A percentile compares a stretch with the other conserved stretches of the same genome.
Evolutionary conservation across 2,113 vertebrate species (phyloP).

Genomic region (Sardina pilchardus): DNA sequence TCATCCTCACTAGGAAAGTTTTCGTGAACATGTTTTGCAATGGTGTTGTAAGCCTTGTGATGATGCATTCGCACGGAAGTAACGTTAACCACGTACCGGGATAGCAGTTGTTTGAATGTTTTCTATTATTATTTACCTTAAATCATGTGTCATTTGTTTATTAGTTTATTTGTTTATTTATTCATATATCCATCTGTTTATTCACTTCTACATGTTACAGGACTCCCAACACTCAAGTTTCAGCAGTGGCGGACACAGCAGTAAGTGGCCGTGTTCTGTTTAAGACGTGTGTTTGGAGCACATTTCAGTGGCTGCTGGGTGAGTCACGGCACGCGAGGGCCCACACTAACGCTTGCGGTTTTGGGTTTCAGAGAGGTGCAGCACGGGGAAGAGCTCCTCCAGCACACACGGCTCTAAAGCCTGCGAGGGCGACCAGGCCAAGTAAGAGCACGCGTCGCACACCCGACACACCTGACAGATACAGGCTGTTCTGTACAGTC

Average conservation of each 20-base stretch:
- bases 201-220: slow-evolving; percentile 53
- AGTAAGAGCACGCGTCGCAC: slow-evolving; percentile 57
- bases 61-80: not conserved
- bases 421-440: slow-evolving; percentile 71
- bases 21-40: not conserved
- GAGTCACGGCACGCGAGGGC: not conserved
- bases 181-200: not conserved
- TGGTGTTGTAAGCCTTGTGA: not conserved
- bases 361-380: slow-evolving; percentile 80
- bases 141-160: not conserved
- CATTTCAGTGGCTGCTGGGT: not conserved
- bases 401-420: slow-evolving; percentile 88
- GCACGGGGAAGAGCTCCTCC: slow-evolving; percentile 84
- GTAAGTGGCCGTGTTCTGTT: slow-evolving; percentile 73
- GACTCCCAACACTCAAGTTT: slow-evolving; percentile 85
- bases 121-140: not conserved
- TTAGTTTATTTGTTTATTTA: not conserved
- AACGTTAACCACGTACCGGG: not conserved
- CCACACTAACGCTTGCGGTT: not conserved
- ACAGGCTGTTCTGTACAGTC: not conserved
- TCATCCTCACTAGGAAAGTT: not conserved
- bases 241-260: slow-evolving; percentile 86
- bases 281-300: not conserved
- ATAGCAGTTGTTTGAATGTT: not conserved
- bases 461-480: not conserved